Conservation (phyloP, 2,113 vertebrate species). For the Procavia capensis region DNA sequence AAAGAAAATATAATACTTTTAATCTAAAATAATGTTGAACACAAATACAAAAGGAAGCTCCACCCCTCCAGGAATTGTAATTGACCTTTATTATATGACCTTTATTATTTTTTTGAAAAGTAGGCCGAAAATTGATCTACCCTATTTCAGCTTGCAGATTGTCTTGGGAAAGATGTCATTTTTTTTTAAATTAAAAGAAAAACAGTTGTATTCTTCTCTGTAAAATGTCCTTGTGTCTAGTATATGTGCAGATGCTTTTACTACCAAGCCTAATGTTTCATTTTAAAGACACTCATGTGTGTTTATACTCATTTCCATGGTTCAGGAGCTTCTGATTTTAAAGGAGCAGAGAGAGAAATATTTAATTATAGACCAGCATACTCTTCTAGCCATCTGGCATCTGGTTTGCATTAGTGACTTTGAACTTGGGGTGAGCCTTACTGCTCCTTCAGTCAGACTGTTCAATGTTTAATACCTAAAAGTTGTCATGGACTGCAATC, state of each 20-base stretch:
- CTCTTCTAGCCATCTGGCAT: not conserved
- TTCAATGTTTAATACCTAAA: not conserved
- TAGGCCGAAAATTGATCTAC: not conserved
- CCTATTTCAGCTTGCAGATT: constrained; percentile 20
- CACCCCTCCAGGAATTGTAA: not conserved
- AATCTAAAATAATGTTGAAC: constrained; percentile 23
- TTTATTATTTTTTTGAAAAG: constrained; percentile 44
- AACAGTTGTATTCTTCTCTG: not conserved
- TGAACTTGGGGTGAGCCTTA: not conserved
- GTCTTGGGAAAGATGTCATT: not conserved
- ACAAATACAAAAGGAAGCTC: not conserved
- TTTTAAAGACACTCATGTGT: not conserved
- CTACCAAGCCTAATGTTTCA: not conserved
- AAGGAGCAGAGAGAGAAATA: not conserved
- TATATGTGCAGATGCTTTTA: not conserved
- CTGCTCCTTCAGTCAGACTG: not conserved
- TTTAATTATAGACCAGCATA: not conserved
- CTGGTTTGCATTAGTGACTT: constrained; percentile 28
- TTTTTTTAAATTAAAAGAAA: not conserved
- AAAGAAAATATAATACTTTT: not conserved
- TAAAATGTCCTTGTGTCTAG: not conserved
- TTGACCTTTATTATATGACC: no score
- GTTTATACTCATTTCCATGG: not conserved
- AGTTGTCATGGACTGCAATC: not conserved
- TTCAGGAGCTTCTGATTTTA: not conserved